Evolutionary conservation across 2,797 vertebrate genomes (phyloP).

Genomic region (Chaunax sp.): DNA sequence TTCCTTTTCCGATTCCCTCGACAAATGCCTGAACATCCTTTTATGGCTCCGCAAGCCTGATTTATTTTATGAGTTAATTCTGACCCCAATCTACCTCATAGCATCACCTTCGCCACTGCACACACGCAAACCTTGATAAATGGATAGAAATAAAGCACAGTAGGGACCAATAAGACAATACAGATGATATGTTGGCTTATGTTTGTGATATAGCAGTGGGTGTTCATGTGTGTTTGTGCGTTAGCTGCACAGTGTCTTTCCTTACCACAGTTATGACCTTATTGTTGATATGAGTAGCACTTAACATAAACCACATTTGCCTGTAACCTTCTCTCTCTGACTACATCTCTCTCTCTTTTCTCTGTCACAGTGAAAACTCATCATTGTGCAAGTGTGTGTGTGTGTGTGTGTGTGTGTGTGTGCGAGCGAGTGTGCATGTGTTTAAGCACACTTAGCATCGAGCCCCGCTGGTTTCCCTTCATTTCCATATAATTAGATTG

Average conservation of each 20-base stretch:
- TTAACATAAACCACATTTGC: constrained; percentile 40
- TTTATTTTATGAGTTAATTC: constrained; percentile 61
- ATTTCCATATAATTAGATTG: constrained; percentile 98
- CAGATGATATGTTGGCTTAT: constrained; percentile 28
- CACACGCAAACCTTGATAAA: constrained; percentile 46
- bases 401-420: constrained; percentile 7
- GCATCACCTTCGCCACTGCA: constrained; percentile 21
- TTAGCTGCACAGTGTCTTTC: constrained; percentile 51
- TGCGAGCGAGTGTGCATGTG: constrained; percentile 15
- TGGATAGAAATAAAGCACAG: constrained; percentile 52
- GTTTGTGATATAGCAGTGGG: constrained; percentile 14
- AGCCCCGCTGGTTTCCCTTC: constrained; percentile 87
- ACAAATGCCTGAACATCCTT: constrained; percentile 37
- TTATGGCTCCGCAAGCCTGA: constrained; percentile 49
- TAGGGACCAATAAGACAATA: constrained; percentile 42
- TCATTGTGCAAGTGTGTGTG: constrained; percentile 8
- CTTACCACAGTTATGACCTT: constrained; percentile 84
- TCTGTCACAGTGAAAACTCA: constrained; percentile 15
- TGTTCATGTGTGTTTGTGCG: neutral
- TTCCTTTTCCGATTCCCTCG: constrained; percentile 31
- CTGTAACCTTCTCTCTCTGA: constrained; percentile 32
- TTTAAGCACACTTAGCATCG: constrained; percentile 84
- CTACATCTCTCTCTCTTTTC: constrained; percentile 15
- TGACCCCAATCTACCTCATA: constrained; percentile 44
- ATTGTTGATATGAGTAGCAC: constrained; percentile 63